Percentiles rank a stretch among this genome's conserved stretches.
These are phyloP conservation scores for Cranoglanis bouderius DNA, from an alignment of 2,113 vertebrate species.

Conservation along the genomic window DNA sequence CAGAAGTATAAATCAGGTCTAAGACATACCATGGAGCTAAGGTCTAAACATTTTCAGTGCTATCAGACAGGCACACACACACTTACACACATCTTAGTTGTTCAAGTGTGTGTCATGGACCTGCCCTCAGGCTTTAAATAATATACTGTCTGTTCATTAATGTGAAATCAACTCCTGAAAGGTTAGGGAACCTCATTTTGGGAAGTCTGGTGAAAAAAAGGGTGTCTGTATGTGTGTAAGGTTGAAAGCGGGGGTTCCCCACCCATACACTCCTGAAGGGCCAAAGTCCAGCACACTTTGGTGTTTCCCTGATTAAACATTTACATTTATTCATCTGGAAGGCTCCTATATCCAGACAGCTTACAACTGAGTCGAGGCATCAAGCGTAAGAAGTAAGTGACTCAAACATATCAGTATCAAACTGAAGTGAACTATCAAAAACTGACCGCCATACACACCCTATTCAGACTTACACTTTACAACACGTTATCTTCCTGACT, in stretches of 20 bases:
- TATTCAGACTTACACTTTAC: neutral
- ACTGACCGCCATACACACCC: neutral
- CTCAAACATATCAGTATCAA: neutral
- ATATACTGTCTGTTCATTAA: neutral
- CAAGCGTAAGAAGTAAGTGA: neutral
- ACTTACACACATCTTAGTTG: neutral
- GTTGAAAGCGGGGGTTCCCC: neutral
- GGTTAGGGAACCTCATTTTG: neutral
- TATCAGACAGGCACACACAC: conserved; percentile 25
- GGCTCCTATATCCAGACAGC: neutral
- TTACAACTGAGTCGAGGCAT: neutral
- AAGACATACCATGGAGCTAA: conserved; percentile 68
- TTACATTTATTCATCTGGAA: conserved; percentile 10
- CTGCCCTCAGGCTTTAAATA: neutral
- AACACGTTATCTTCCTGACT: neutral
- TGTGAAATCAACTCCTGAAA: neutral
- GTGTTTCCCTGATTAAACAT: neutral
- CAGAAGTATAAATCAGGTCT: conserved; percentile 29
- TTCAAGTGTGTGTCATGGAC: neutral
- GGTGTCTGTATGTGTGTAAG: neutral
- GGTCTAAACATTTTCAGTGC: conserved; percentile 67
- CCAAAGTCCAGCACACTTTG: conserved; percentile 8
- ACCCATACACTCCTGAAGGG: neutral
- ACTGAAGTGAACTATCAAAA: neutral
- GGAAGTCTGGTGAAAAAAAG: neutral